phyloP scores from a whole-genome alignment of 35 echinoderm and acorn worm species.

The Lytechinus pictus region DNA sequence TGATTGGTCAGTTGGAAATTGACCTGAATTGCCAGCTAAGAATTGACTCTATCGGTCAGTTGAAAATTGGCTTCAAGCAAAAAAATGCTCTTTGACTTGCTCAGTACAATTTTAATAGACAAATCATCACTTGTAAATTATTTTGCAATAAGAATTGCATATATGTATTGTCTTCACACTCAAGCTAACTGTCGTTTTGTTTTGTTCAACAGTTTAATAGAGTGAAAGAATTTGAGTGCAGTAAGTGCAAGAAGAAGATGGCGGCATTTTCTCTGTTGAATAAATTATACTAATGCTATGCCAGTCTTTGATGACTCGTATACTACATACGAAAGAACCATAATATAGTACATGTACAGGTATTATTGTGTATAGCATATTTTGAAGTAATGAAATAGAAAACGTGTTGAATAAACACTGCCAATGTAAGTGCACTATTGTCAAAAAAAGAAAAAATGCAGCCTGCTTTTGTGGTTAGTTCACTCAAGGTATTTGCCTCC shows the following conservation, averaged over 20 bases:
- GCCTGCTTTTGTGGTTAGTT: background rate
- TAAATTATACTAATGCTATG: background rate
- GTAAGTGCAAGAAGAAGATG: background rate
- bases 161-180: background rate
- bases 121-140: background rate
- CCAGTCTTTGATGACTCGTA: background rate
- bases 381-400: constrained; percentile 36
- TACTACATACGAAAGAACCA: background rate
- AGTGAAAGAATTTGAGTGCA: background rate
- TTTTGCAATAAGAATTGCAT: constrained; percentile 6
- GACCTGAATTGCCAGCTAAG: background rate
- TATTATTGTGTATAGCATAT: constrained; percentile 38
- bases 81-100: background rate
- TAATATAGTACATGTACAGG: constrained; percentile 45
- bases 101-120: background rate
- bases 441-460: constrained; percentile 33
- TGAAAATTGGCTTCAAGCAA: no score
- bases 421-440: constrained; percentile 34
- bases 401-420: constrained; percentile 43
- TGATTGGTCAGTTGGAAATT: background rate
- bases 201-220: background rate
- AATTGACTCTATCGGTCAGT: no score
- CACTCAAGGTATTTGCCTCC: background rate
- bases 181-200: background rate
- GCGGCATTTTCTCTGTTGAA: background rate